These are phyloP conservation scores for Eupithecia inturbata DNA, from an alignment of 2,888 invertebrate genomes.

Conservation along the genomic window DNA sequence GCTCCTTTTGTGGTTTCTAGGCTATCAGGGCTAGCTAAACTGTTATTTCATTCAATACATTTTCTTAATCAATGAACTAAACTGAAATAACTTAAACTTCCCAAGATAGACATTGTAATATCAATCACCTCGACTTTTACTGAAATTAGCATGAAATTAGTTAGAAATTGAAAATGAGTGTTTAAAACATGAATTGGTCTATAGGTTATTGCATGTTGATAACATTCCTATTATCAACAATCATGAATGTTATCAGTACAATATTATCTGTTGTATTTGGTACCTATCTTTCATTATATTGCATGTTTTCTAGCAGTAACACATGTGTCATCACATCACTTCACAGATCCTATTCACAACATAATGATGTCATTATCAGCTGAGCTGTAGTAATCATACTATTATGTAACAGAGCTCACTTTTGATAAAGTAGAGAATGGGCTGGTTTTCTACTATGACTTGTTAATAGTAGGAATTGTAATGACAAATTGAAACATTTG, in stretches of 20 bases:
- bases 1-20: constrained; percentile 16
- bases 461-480: background rate
- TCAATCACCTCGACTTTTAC: background rate
- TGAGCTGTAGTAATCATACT: constrained; percentile 11
- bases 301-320: background rate
- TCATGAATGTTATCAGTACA: background rate
- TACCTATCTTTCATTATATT: background rate
- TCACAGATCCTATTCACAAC: constrained; percentile 12
- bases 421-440: constrained; percentile 4
- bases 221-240: constrained; percentile 6
- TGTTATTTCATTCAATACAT: constrained; percentile 3
- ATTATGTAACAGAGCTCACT: constrained; percentile 6
- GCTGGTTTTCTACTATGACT: background rate
- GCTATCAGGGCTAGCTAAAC: background rate
- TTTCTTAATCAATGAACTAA: background rate
- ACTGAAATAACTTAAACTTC: background rate
- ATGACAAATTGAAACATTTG: background rate
- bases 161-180: background rate
- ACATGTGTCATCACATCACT: background rate
- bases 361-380: constrained; percentile 22
- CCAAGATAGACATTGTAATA: background rate
- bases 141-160: background rate
- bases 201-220: background rate
- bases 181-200: background rate
- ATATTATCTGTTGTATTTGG: constrained; percentile 2